Conservation (phyloP, 2,888 invertebrate species). For the Archips crataeganus region DNA sequence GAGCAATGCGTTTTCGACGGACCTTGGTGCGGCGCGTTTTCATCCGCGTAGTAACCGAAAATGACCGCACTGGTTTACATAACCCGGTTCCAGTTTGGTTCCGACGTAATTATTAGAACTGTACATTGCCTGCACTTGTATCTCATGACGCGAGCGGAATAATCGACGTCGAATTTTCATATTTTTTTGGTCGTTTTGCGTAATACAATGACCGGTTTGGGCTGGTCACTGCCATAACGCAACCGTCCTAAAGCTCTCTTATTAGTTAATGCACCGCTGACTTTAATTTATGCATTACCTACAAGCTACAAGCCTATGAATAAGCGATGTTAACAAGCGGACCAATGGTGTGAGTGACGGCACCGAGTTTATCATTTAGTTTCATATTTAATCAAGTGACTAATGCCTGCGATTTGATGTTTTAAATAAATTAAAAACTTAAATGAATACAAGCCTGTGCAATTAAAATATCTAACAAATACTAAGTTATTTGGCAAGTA, state of each 20-base stretch:
- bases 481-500: neutral
- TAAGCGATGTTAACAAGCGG: conserved; percentile 36
- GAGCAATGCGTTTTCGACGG: conserved; percentile 59
- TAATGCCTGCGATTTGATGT: neutral
- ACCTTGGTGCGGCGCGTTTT: conserved; percentile 55
- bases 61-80: conserved; percentile 65
- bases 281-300: conserved; percentile 41
- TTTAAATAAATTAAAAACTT: neutral
- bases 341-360: conserved; percentile 35
- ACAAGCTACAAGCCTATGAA: conserved; percentile 38
- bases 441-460: neutral
- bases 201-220: conserved; percentile 54
- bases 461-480: neutral
- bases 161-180: conserved; percentile 67
- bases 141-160: conserved; percentile 63
- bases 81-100: conserved; percentile 61
- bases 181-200: conserved; percentile 66
- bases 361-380: conserved; percentile 20
- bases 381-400: conserved; percentile 1
- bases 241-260: conserved; percentile 36
- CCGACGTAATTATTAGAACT: conserved; percentile 64
- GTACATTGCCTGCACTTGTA: conserved; percentile 63
- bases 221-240: conserved; percentile 45
- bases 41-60: conserved; percentile 59
- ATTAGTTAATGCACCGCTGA: conserved; percentile 36